Base-by-base conservation (phyloP, 2,113 vertebrate genomes). In the Lota lota region DNA sequence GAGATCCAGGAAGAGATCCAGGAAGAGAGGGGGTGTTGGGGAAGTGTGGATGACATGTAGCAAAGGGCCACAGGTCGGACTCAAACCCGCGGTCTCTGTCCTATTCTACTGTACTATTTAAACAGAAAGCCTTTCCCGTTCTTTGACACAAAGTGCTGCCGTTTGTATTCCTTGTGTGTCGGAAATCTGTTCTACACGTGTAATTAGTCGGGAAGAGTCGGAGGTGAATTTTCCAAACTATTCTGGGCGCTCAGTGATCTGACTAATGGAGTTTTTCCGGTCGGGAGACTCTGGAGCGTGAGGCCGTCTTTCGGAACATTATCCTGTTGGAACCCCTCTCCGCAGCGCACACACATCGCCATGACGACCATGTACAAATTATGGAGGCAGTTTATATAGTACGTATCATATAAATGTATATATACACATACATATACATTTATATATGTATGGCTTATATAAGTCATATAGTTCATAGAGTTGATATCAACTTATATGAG, bases 211-310 rank as follows among this genome's bases (percentile, higher is more conserved):
- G 67, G 79, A 87, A 88, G 83, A 89, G 84, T 89, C 87, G 78
- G 85, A 75, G 88, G 87, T 84, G 85, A 79, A 87, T 87, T 64
- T 91, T 92, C 85, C 86, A 90, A 91, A 91, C 90, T 90, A 92
- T 92, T 93, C 90, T 92, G 92, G 91, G 83, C 88, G 91, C 78
- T 85, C 91, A 92, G 81, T 92, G 90, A 92, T 91, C 91, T 92
- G 92, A 93, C 90, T 91, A 93, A 93, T 93, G 83, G 89, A 91
- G 92, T 91, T 89, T 92, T 92, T 90, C 88, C 87, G 89, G 87
- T 83, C 84, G 81, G 84, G 67, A 86, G 86, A 87, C 87, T 89
- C 89, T 90, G 79, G 85, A 88, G 90, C 89, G 85, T 80, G 85
- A 82, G 69, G 86, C 89, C 85, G 85, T 85, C 88, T 89, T 89